Evolutionary conservation across 2,113 vertebrate genomes (phyloP).

Genomic region (Theristicus caerulescens): DNA sequence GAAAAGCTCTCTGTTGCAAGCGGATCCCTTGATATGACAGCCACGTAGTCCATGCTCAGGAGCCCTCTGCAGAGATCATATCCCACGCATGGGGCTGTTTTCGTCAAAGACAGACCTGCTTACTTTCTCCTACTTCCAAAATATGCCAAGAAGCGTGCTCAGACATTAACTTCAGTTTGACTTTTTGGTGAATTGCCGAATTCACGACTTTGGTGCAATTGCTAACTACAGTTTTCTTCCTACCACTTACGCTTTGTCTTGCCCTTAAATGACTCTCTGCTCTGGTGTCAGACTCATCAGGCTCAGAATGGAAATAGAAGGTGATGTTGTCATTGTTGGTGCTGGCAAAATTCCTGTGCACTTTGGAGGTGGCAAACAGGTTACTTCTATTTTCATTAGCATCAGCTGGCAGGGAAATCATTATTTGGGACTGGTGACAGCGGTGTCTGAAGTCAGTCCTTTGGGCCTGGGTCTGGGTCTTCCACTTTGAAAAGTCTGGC

Average conservation of each 20-base stretch:
- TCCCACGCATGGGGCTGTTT: background rate
- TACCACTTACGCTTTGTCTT: background rate
- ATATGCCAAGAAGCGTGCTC: rapidly evolving
- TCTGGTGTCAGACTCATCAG: background rate
- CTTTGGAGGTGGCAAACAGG: background rate
- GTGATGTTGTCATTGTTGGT: background rate
- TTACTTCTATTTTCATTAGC: background rate
- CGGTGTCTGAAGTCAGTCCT: background rate
- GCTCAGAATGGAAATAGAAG: background rate
- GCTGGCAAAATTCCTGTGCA: background rate
- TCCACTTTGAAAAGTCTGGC: background rate
- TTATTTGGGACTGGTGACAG: background rate
- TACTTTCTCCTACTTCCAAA: background rate
- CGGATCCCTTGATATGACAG: background rate
- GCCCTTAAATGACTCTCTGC: background rate
- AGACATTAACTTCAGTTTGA: background rate
- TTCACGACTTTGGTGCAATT: background rate
- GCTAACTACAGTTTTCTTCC: background rate
- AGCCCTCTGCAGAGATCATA: background rate
- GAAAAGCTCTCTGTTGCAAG: background rate
- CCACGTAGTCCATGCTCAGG: too few relatives aligned
- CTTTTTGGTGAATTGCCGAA: background rate
- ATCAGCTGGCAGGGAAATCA: background rate
- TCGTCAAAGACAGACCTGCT: background rate
- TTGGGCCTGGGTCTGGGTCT: background rate